Base-by-base conservation (phyloP, 2,888 invertebrate genomes). In the Tupiocoris notatus region DNA sequence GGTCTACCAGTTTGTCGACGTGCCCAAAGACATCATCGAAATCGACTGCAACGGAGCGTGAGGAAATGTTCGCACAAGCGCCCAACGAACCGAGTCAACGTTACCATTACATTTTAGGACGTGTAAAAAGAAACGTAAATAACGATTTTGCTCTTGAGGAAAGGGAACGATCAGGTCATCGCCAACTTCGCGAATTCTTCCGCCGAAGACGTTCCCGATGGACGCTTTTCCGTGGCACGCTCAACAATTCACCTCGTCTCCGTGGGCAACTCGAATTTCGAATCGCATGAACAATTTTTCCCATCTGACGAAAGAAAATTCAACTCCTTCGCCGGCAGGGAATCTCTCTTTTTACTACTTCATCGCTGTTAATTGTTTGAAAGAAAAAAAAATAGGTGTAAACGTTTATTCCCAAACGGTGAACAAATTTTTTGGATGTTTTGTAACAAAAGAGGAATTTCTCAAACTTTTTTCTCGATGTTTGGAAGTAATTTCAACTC, bases 1-100 rank as follows among this genome's bases (percentile, higher is more conserved):
- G 82, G 99, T 99, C 78, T 99, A 99, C 87, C 98, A 98, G 87
- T 99, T 99, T 87, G 98, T 98, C 80, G 98, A 98, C 86, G 96
- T 99, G 84, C 98, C 98, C 83, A 96, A 96, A 88, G 96, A 96
- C 86, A 96, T 97, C 83, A 89, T 97, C 80, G 97, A 97, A 88
- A 97, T 97, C 83, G 96, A 96, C 88, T 96, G 96, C 86, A 92
- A 93, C 84, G 92, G 93, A 80, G 92, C 93, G 88, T 94, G 89
- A 89, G 80, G 78, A 56, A 54, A 39, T 21, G 1, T 24, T 21
- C 76, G 61, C 76, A 70, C 77, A 62, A 73, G 54, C 73, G 73
- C 58, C 58, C 66, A 65, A 71, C 65, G 68, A 76, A 77, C 76
- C 77, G 75, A 75, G 75, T 75, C 75, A 75, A 66, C 75, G 75